Percentiles rank a stretch among this genome's conserved stretches.
These are phyloP conservation scores for Perithous albicinctus DNA, from an alignment of 2,888 invertebrate genomes.

Conservation along the genomic window DNA sequence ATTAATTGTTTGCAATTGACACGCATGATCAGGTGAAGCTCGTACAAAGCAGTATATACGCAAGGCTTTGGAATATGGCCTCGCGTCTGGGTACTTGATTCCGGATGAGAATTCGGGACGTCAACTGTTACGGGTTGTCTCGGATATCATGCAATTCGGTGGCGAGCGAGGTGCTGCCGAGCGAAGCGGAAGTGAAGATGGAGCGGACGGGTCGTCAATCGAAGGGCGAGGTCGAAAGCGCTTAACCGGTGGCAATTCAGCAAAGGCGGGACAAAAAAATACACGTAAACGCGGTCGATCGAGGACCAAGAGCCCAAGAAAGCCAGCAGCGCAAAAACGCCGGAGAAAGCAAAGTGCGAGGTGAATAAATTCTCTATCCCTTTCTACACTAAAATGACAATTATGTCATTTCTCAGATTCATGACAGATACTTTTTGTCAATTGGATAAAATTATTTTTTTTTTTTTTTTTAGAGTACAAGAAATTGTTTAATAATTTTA, in stretches of 20 bases:
- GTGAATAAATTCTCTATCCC: constrained; percentile 11
- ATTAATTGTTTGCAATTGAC: neutral
- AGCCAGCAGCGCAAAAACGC: constrained; percentile 42
- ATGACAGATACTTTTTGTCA: neutral
- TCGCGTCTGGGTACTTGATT: constrained; percentile 56
- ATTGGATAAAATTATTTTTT: no score
- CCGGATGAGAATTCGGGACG: constrained; percentile 50
- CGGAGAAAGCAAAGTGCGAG: constrained; percentile 45
- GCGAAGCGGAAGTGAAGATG: constrained; percentile 44
- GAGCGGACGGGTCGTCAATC: neutral
- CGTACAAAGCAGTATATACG: constrained; percentile 50
- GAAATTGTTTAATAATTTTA: no score
- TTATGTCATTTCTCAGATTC: neutral
- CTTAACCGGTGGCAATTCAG: neutral
- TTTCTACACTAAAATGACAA: neutral
- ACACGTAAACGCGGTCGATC: constrained; percentile 52
- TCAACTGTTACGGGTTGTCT: constrained; percentile 54
- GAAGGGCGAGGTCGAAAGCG: constrained; percentile 45
- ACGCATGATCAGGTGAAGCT: constrained; percentile 28
- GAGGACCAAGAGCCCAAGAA: constrained; percentile 57
- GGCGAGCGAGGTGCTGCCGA: constrained; percentile 29
- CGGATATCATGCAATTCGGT: constrained; percentile 52
- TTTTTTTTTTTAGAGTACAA: no score
- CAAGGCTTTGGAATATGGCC: constrained; percentile 56
- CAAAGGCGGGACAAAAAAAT: constrained; percentile 34